Base-by-base conservation (phyloP, 2,113 vertebrate species). In the Campylomormyrus numenius region DNA sequence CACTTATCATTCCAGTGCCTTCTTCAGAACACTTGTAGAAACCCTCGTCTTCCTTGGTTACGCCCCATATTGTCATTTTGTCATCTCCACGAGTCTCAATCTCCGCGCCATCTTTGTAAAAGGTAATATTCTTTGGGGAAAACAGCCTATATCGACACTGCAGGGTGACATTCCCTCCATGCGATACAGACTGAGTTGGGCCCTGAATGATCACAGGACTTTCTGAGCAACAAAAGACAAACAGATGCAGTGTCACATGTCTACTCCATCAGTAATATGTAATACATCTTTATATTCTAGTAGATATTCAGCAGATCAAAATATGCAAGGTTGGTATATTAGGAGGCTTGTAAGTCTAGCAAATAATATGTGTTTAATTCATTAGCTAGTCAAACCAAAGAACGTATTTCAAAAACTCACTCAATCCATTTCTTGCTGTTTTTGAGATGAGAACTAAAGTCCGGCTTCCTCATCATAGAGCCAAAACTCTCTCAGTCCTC, bases 1-100 rank as follows among this genome's bases (percentile, higher is more conserved):
- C 89, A 91, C 94, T 95, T 91, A 93, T 91, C 90, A 89, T 70
- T 85, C 45, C 58, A 1, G 45, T 88, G 70, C 89, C 11, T 49
- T 92, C 91, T 15, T 91, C 93, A 0, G 56, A 92, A 92, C 95
- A 96, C 77, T 91, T 94, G 90, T 95, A 94, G 21, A 92, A 90
- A 35, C 95, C 95, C 91, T 95, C 92, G 2, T 95, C 77, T 3
- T 86, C 88, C 48, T 31, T 88, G 27, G 93, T 94, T 88, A 94
- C 92, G 24, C 93, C 93, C n/a, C 92, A 50, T 2, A 95, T 87
- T 1, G 88, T 93, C 90, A 93, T 88, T 10, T 50, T 80, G 53
- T 58, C 89, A 1, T 52, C 66, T 27, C 35, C 56, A 15, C 0
- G 39, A n/a, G 86, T 39, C 27, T 49, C 39, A 4, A 93, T 70